A percentile compares a stretch with the other conserved stretches of the same genome.
Conservation (phyloP, 2,797 vertebrate species). For the Mycteria americana region DNA sequence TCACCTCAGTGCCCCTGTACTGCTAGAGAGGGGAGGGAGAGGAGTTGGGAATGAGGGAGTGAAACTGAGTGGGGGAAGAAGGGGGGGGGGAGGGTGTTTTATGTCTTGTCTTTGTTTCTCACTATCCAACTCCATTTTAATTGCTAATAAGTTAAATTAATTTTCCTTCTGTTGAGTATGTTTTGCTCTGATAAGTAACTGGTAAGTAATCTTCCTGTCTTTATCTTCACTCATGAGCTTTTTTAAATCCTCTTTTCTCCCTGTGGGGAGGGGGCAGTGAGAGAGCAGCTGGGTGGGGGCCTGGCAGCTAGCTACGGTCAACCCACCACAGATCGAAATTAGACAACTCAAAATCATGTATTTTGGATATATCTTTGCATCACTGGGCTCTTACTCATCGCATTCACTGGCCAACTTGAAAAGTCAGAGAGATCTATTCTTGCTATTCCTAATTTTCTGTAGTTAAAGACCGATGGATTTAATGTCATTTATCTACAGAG, state of each 20-base stretch:
- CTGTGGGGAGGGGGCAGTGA: background rate
- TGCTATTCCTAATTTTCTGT: background rate
- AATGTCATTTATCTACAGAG: background rate
- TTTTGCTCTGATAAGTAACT: background rate
- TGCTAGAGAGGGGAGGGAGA: rapidly evolving
- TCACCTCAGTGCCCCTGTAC: rapidly evolving
- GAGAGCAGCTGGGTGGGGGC: rapidly evolving
- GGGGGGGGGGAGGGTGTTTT: rapidly evolving
- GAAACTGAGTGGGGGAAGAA: background rate
- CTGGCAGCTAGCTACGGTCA: background rate
- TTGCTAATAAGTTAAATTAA: background rate
- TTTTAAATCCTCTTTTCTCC: background rate
- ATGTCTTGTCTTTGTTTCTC: background rate
- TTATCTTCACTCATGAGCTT: rapidly evolving
- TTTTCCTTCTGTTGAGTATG: background rate
- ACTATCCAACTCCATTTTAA: background rate
- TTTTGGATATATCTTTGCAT: background rate
- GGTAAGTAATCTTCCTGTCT: rapidly evolving
- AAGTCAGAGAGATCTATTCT: background rate
- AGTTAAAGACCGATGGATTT: background rate
- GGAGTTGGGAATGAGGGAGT: rapidly evolving
- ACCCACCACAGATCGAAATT: background rate
- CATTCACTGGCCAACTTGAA: background rate
- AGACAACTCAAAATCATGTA: rapidly evolving
- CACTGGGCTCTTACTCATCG: rapidly evolving